These are phyloP conservation scores for Netelia fuscicornis DNA, from an alignment of 2,888 invertebrate species.

Conservation along the genomic window DNA sequence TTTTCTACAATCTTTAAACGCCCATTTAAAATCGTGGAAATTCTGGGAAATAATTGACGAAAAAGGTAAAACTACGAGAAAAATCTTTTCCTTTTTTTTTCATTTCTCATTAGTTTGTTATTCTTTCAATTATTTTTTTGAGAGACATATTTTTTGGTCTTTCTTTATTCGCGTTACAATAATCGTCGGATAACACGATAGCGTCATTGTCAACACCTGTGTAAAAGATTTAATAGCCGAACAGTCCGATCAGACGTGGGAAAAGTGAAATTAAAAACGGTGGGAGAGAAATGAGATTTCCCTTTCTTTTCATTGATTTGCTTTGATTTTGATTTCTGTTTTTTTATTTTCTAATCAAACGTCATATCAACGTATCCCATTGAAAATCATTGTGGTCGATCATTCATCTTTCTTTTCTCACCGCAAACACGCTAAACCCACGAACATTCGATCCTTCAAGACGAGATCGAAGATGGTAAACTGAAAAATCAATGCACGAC, in stretches of 20 bases:
- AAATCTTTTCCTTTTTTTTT: too few relatives aligned
- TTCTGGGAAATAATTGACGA: neutral
- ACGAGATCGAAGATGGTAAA: slow-evolving; percentile 31
- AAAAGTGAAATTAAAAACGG: neutral
- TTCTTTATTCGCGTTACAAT: neutral
- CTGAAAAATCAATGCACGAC: slow-evolving; percentile 32
- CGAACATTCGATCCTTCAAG: slow-evolving; percentile 37
- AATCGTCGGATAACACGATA: neutral
- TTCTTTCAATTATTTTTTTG: too few relatives aligned
- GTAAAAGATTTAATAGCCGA: neutral
- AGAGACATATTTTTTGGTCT: too few relatives aligned
- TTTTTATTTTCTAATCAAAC: neutral
- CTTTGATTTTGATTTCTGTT: neutral
- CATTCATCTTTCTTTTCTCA: slow-evolving; percentile 25
- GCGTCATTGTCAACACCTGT: neutral
- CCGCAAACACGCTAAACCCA: slow-evolving; percentile 18
- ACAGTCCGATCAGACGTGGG: neutral
- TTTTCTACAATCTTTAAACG: neutral
- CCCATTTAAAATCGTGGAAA: neutral
- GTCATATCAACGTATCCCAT: slow-evolving; percentile 1
- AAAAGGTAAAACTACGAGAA: neutral
- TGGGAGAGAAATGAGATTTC: neutral
- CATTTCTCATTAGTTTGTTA: too few relatives aligned
- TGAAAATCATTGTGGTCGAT: slow-evolving; percentile 18
- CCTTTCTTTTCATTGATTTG: neutral